A percentile compares a stretch with the other conserved stretches of the same genome.
These are phyloP conservation scores for Thereva nobilitata DNA, from an alignment of 2,888 invertebrate genomes.

Conservation along the genomic window DNA sequence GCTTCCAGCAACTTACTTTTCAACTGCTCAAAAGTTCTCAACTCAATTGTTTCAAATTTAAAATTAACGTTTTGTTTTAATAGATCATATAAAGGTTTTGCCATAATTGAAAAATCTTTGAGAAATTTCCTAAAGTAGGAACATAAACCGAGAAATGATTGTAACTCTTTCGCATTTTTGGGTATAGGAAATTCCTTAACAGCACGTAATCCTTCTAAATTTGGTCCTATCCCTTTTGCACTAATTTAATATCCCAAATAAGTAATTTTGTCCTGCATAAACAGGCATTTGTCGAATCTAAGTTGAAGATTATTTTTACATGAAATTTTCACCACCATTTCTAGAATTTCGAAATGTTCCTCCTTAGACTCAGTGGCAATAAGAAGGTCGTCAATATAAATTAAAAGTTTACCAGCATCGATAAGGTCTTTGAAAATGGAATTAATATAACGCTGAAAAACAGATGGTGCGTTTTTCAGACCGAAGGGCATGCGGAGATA, in stretches of 20 bases:
- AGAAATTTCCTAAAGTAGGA: constrained; percentile 28
- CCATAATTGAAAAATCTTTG: constrained; percentile 2
- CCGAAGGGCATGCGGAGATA: too few relatives aligned
- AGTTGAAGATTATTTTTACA: neutral
- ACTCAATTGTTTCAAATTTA: neutral
- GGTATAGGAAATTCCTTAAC: neutral
- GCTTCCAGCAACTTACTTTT: constrained; percentile 1
- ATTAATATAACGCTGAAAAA: too few relatives aligned
- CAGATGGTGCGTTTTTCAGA: too few relatives aligned
- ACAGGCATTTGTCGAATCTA: neutral
- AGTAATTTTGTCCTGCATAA: neutral
- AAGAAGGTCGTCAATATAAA: too few relatives aligned
- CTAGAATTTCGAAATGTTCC: too few relatives aligned
- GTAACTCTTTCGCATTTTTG: neutral
- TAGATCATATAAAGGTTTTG: constrained; percentile 14
- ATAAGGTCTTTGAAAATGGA: too few relatives aligned
- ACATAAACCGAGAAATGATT: constrained; percentile 14
- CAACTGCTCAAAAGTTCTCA: neutral
- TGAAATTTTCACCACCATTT: too few relatives aligned
- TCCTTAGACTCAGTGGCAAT: too few relatives aligned
- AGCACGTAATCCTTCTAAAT: neutral
- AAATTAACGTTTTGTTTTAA: constrained; percentile 4
- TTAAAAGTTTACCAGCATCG: too few relatives aligned
- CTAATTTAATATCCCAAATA: neutral
- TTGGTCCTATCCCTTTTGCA: neutral